A percentile compares a stretch with the other conserved stretches of the same genome.
Conservation (phyloP, 2,797 vertebrate genomes). For the Columba guinea region DNA sequence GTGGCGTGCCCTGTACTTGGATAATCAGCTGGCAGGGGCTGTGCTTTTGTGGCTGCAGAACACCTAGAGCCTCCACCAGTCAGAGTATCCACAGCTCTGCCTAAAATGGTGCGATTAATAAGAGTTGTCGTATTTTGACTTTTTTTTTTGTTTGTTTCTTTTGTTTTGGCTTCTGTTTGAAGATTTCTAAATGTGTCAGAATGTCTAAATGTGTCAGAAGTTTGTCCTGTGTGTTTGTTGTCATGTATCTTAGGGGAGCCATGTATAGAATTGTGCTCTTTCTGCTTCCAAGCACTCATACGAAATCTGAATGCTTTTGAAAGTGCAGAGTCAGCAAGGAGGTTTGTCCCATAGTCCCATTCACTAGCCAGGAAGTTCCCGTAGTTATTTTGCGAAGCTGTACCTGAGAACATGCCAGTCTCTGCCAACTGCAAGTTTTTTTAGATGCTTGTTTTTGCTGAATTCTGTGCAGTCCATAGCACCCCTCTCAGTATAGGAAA, state of each 20-base stretch:
- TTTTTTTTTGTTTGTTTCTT: background rate
- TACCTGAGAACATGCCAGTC: background rate
- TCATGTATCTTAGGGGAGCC: background rate
- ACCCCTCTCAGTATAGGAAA: slow-evolving; percentile 51
- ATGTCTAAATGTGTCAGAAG: background rate
- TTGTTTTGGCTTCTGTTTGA: background rate
- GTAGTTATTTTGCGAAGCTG: background rate
- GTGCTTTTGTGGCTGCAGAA: background rate
- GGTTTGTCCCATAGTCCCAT: background rate
- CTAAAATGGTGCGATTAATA: background rate
- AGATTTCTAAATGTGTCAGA: background rate
- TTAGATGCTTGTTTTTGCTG: background rate
- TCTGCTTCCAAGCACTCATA: background rate
- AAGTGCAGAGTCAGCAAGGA: slow-evolving; percentile 12
- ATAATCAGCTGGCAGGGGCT: background rate
- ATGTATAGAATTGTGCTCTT: background rate
- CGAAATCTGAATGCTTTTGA: slow-evolving; percentile 22
- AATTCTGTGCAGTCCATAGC: slow-evolving; percentile 10
- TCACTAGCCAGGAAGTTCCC: slow-evolving; percentile 15
- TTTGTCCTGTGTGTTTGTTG: background rate
- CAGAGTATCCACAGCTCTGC: background rate
- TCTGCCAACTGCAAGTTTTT: background rate
- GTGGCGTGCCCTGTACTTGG: background rate
- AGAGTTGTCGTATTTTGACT: background rate
- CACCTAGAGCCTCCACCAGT: background rate